Conservation (phyloP, 1,140 invertebrate species). For the Drosophila arizonae region DNA sequence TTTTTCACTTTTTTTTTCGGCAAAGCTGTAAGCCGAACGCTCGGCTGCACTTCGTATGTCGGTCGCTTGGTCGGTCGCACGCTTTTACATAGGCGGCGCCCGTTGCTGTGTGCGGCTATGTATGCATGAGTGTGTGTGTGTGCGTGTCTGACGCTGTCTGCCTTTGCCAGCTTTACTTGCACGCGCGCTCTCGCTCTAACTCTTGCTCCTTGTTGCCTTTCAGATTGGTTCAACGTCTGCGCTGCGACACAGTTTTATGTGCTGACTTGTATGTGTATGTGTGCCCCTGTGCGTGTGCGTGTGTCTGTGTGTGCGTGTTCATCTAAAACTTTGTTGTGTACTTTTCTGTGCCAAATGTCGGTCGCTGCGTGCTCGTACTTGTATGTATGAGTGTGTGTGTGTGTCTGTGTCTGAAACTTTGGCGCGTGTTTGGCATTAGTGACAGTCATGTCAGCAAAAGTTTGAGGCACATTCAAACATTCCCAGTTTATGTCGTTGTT, state of each 20-base stretch:
- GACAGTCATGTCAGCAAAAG: slow-evolving; percentile 81
- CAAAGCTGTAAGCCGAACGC: slow-evolving; percentile 12
- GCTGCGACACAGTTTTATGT: slow-evolving; percentile 75
- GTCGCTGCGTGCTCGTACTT: slow-evolving; percentile 25
- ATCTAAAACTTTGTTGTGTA: slow-evolving; percentile 52
- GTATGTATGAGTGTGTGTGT: slow-evolving; percentile 22
- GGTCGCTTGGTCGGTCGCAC: slow-evolving; percentile 12
- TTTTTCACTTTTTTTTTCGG: slow-evolving; percentile 1
- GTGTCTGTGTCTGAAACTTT: slow-evolving; percentile 76
- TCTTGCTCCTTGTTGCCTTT: slow-evolving; percentile 15
- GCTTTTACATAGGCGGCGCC: slow-evolving; percentile 55
- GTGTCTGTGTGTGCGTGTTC: slow-evolving; percentile 28
- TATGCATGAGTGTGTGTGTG: slow-evolving; percentile 23
- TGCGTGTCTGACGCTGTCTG: slow-evolving; percentile 60
- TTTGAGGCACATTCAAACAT: slow-evolving; percentile 79
- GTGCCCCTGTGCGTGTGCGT: slow-evolving; percentile 6
- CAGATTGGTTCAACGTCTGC: slow-evolving; percentile 29
- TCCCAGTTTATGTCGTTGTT: slow-evolving; percentile 72
- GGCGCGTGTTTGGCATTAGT: slow-evolving; percentile 81
- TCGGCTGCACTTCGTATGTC: slow-evolving; percentile 44
- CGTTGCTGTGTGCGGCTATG: slow-evolving; percentile 24
- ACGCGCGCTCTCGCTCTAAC: slow-evolving; percentile 21
- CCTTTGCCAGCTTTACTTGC: slow-evolving; percentile 52
- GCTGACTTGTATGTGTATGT: slow-evolving; percentile 23
- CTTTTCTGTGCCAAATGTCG: slow-evolving; percentile 77